Evolutionary conservation across 2,113 vertebrate species (phyloP), one percentile per base, ranked within the genome.

Genomic region (Eubucco bourcierii): DNA sequence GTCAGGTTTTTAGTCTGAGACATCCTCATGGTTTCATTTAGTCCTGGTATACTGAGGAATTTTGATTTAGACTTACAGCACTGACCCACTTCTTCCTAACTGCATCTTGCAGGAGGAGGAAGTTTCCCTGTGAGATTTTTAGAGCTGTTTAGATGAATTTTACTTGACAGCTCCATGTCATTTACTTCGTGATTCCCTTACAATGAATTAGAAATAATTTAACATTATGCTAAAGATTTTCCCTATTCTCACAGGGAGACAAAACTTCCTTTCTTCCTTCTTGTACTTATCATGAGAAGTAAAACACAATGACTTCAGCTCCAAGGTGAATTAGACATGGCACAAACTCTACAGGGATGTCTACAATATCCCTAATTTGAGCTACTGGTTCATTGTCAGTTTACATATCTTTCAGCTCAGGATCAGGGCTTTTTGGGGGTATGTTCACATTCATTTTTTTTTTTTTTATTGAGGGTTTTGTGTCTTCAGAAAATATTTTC

Each of bases 131-230:
- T 60, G 89, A 82, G 87, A 78, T 67, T 88, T 74, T 67, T 65
- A 52, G 68, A 91, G 50, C 64, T 72, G 16, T 80, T 95, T 86
- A 47, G 34, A 86, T 78, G 80, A 82, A 84, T 94, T 94, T 70
- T 63, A 82, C 34, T 47, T 91, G 64, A 80, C 72, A 81, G 47
- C 39, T 61, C 87, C 19, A 25, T 88, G 70, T 77, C 76, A 74
- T 24, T 52, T 41, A 56, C 70, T 39, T 88, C 68, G 64, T 82
- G 39, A 52, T 11, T 75, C 28, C 71, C 33, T 87, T 82, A 33
- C 29, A 58, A 53, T 63, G 33, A 65, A 46, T 79, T 84, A 47
- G 55, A 88, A 87, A 89, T 50, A 68, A 33, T 60, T 82, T 80
- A 53, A 20, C 5, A 29, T 56, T 87, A 39, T 88, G 64, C 44